Evolutionary conservation across 2,888 invertebrate genomes (phyloP).

Genomic region (Hemicrepidius hirtus): DNA sequence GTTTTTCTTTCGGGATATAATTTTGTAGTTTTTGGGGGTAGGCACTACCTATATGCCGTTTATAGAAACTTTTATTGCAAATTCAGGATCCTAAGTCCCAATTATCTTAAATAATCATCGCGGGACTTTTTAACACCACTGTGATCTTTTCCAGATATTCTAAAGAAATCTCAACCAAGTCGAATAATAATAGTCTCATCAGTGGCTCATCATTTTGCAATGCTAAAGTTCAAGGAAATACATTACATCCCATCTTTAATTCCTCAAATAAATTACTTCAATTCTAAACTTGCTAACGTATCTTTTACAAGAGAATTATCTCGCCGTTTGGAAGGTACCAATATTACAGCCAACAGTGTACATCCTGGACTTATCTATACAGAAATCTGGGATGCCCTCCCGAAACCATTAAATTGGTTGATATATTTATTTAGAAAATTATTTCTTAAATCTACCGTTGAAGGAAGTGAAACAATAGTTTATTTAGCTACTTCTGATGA

Average conservation of each 20-base stretch:
- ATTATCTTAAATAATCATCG: too few relatives aligned
- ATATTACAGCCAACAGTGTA: slow-evolving; percentile 67
- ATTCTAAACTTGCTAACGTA: slow-evolving; percentile 79
- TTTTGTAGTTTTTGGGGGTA: too few relatives aligned
- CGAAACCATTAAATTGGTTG: slow-evolving; percentile 82
- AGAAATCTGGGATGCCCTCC: slow-evolving; percentile 81
- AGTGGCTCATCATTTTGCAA: slow-evolving; percentile 81
- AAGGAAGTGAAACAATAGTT: slow-evolving; percentile 88
- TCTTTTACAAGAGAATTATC: slow-evolving; percentile 68
- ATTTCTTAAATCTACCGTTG: slow-evolving; percentile 80
- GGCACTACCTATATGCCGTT: too few relatives aligned
- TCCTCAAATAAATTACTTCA: slow-evolving; percentile 85
- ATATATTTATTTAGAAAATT: slow-evolving; percentile 79
- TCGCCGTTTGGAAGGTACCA: slow-evolving; percentile 62
- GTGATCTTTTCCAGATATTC: slow-evolving; percentile 63
- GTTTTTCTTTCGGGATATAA: too few relatives aligned
- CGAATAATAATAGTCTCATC: slow-evolving; percentile 55
- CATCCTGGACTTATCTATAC: slow-evolving; percentile 68
- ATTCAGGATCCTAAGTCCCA: too few relatives aligned
- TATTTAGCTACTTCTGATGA: slow-evolving; percentile 86
- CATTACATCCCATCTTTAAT: slow-evolving; percentile 81
- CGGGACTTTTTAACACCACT: too few relatives aligned
- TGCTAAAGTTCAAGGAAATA: slow-evolving; percentile 83
- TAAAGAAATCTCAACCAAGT: slow-evolving; percentile 66
- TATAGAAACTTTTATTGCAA: too few relatives aligned